A percentile compares a stretch with the other conserved stretches of the same genome.
Conservation (phyloP, 2,113 vertebrate genomes). For the Mesembrinibis cayennensis region DNA sequence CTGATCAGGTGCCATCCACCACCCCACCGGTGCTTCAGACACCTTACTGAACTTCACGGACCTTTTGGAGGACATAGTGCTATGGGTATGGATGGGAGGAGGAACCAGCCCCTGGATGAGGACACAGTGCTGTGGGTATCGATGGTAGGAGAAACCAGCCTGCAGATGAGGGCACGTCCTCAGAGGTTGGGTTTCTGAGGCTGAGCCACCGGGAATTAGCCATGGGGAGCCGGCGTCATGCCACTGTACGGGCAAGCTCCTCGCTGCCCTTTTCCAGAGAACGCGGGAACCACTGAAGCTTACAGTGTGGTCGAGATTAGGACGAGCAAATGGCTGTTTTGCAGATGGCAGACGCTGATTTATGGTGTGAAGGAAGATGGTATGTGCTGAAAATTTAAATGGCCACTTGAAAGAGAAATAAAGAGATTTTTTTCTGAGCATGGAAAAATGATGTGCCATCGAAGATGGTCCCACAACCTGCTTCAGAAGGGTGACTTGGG, state of each 20-base stretch:
- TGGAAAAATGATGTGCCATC: background rate
- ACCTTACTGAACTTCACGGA: background rate
- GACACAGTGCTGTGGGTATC: accelerated
- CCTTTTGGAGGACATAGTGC: background rate
- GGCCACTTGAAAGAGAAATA: background rate
- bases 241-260: background rate
- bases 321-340: background rate
- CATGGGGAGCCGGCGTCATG: accelerated
- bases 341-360: background rate
- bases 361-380: background rate
- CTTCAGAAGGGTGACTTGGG: background rate
- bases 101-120: background rate
- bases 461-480: background rate
- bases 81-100: background rate
- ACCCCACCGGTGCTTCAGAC: background rate
- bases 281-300: background rate
- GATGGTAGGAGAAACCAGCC: background rate
- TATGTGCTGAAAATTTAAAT: background rate
- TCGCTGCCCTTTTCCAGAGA: background rate
- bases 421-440: background rate
- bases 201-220: background rate
- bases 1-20: background rate
- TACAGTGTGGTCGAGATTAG: background rate
- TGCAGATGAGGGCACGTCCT: background rate
- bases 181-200: background rate